Percentiles rank a stretch among this genome's conserved stretches.
phyloP scores from a whole-genome alignment of 2,113 vertebrate species.

The Junco hyemalis region DNA sequence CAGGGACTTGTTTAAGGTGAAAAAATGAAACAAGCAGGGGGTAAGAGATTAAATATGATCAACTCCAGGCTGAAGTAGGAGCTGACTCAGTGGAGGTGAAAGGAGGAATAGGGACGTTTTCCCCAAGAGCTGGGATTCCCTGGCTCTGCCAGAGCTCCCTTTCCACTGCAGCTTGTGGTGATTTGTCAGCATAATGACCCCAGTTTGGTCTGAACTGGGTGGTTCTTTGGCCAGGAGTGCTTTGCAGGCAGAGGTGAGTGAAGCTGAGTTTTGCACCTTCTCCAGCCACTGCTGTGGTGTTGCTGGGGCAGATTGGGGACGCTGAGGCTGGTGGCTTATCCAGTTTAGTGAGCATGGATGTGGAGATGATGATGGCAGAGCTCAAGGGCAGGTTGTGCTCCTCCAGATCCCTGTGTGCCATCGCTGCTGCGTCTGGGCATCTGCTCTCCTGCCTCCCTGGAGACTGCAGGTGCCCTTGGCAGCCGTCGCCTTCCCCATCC shows the following conservation, averaged over 20 bases:
- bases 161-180: background rate
- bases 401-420: background rate
- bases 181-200: background rate
- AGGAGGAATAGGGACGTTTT: background rate
- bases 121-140: background rate
- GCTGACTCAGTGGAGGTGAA: background rate
- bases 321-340: background rate
- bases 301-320: background rate
- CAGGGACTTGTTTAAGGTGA: background rate
- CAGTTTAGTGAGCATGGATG: rapidly evolving
- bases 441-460: background rate
- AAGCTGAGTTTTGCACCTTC: background rate
- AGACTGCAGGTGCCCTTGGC: background rate
- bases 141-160: background rate
- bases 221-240: background rate
- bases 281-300: background rate
- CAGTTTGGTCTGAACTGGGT: rapidly evolving
- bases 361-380: background rate
- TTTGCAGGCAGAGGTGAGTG: background rate
- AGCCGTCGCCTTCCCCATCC: background rate
- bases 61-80: background rate
- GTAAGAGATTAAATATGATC: background rate
- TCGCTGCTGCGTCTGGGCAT: background rate
- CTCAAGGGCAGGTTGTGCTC: background rate
- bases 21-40: constrained; percentile 34